Base-by-base conservation (phyloP, 2,888 invertebrate genomes). In the Oligia strigilis region DNA sequence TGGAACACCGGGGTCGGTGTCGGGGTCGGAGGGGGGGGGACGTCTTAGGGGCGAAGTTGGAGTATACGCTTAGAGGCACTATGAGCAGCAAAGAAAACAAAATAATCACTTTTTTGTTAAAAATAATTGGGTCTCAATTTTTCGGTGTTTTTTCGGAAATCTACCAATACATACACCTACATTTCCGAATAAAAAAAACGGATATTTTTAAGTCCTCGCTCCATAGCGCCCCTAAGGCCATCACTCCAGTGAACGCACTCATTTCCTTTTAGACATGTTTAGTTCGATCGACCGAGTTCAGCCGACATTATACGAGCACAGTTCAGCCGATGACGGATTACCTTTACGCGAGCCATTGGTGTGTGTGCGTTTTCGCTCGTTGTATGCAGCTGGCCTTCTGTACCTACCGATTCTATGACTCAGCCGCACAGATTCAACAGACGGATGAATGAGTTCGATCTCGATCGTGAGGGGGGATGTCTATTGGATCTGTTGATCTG, bases 401-500 rank as follows among this genome's bases (percentile, higher is more conserved):
- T 14, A 14, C 8, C 17, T 77, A 40, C 23, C 60, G 72, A 17
- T n/a, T 29, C 4, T 23, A 17, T 77, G 93, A 93, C 92, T n/a
- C 65, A 74, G 87, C 67, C 65, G 73, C 77, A 81, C 85, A 80
- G 81, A 85, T 85, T 71, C 70, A 81, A 60, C 67, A 83, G 86
- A 85, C 92, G 94, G 90, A 91, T 94, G 93, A 92, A 90, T 94
- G 94, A 93, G 94, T 92, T 92, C 93, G 92, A 94, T 94, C 93
- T 92, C 94, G 89, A 92, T 92, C 90, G 92, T 91, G 91, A 93
- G 92, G 90, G 92, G 90, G 90, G 86, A 81, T 88, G 87, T 81
- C 88, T 88, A 89, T 87, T 88, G 82, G 87, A 86, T 83, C 83
- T 86, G 77, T 76, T 84, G 88, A 86, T 85, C 86, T 84, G 73